Base-by-base conservation (phyloP, 2,888 invertebrate genomes). In the Stegana nigrithorax region DNA sequence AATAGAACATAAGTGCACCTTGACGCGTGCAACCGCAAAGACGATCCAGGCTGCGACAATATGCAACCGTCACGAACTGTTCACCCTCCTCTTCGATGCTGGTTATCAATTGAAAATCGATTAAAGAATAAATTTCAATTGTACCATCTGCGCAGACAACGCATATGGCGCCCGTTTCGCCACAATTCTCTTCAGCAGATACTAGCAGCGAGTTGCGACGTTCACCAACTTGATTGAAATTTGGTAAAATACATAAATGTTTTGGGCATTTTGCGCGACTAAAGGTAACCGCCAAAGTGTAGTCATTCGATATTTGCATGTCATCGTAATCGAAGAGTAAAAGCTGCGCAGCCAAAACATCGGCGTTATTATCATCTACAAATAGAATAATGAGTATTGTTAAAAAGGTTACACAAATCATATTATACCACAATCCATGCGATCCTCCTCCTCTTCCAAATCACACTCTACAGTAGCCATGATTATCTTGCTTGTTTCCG, bases 41-140 rank as follows among this genome's bases (percentile, higher is more conserved):
- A 53, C 95, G 89, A 80, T 96, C 96, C 64, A 96, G 89, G 87
- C 95, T 94, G 63, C 93, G 92, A 83, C 96, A 96, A 84, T 93
- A 96, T 0, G 92, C 91, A 1, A 92, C 92, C 0, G 95, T 93
- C 12, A 93, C 90, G 80, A 95, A 95, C 77, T 90, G 90, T 47
- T 90, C 90, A 39, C 89, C 89, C 1, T 91, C 90, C 36, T 91
- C 88, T 69, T 88, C 88, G 26, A 92, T 92, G 66, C 90, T 89
- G 1, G 91, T 90, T 5, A 92, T 85, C 4, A 89, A 88, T 69
- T 89, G 89, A 68, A 95, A 88, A 57, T 91, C 91, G n/a, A 89
- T 87, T 44, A 95, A 83, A 36, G 91, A 90, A 63, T 94, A 87
- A 50, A 96, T 85, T 77, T 92, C 88, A 32, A 96, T 88, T 51